Evolutionary conservation across 2,113 vertebrate species (phyloP).

Genomic region (Kobus ellipsiprymnus): DNA sequence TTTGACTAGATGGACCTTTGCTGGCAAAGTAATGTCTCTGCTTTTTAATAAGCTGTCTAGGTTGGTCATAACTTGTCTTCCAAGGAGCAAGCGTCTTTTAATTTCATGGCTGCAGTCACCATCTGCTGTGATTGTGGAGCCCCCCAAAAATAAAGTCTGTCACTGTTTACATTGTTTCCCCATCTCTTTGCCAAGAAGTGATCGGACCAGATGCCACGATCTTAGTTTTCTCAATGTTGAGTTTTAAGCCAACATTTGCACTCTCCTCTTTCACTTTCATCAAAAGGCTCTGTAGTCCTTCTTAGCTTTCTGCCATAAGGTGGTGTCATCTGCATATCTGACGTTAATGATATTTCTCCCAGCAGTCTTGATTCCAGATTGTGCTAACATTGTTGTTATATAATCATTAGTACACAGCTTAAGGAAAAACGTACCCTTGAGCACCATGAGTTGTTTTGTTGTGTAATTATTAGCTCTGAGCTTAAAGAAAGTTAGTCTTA

Average conservation of each 20-base stretch:
- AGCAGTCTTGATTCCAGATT: background rate
- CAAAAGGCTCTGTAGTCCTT: background rate
- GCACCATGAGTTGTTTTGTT: background rate
- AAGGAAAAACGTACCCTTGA: background rate
- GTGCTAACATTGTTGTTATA: background rate
- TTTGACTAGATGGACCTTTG: too few species aligned
- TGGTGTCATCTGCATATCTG: background rate
- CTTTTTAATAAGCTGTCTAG: background rate
- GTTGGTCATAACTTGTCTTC: background rate
- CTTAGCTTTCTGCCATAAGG: background rate
- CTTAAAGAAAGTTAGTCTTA: background rate
- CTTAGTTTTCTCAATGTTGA: background rate
- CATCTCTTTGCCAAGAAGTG: background rate
- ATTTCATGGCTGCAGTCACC: background rate
- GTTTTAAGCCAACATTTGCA: background rate
- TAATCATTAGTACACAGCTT: background rate
- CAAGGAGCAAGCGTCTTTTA: background rate
- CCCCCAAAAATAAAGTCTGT: background rate
- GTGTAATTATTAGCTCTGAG: background rate
- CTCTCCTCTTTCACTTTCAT: background rate
- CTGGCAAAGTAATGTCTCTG: background rate
- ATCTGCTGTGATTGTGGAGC: background rate
- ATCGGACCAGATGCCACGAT: background rate
- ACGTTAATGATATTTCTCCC: background rate
- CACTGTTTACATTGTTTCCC: background rate